Base-by-base conservation (phyloP, 2,113 vertebrate species). In the Labeo catla region DNA sequence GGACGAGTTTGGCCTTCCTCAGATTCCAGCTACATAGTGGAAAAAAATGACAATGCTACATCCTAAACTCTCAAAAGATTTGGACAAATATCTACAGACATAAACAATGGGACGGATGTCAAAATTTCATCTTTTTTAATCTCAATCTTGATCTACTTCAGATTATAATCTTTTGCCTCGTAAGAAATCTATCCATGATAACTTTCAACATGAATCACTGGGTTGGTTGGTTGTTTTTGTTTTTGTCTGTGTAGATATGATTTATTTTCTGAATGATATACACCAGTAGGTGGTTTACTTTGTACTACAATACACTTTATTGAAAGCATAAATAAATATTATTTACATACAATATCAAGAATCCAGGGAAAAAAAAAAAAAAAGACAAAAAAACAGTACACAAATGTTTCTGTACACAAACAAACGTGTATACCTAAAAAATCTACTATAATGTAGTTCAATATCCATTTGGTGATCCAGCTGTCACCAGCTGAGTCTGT, bases 1-100 rank as follows among this genome's bases (percentile, higher is more conserved):
- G 93, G 98, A 99, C 84, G 98, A 99, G 90, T 99, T 99, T 82
- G 98, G 98, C 88, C 94, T 99, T 91, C 98, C 98, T 90, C 98
- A 99, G 95, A 98, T 99, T 86, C 97, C 98, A 82, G 98, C 98
- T 86, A 95, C 96, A 90, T 98, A 98, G 95, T 49, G 19, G 21
- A 50, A 4, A 23, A 45, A 52, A 61, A 57, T 85, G 21, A 3
- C n/a, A 81, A 68, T 36, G 34, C 36, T 28, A 50, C 1, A 11
- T 21, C 21, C 1, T 49, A 16, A 68, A 78, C 79, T 43, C 77
- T 49, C 74, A 79, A 82, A 85, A 78, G 50, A 73, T 50, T 77
- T 57, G 63, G 54, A 85, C 76, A 59, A 76, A 68, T 84, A 84
- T 86, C 57, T 82, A 77, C 54, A 85, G 65, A 65, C 59, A 52